These are phyloP conservation scores for Eupithecia insigniata DNA, from an alignment of 2,888 invertebrate genomes.

Conservation along the genomic window DNA sequence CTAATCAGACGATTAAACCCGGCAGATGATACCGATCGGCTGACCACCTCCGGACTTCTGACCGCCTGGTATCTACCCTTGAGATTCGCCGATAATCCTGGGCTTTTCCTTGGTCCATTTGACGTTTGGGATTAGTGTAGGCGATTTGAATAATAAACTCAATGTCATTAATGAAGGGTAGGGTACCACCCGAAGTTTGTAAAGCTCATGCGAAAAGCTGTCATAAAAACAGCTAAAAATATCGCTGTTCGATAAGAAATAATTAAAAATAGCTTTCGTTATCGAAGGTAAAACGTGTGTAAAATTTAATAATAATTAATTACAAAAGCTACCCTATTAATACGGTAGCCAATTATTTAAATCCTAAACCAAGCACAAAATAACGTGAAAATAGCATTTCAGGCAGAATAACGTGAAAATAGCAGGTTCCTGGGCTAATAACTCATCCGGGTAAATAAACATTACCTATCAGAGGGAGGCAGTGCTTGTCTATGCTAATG, in stretches of 20 bases:
- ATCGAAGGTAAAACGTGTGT: background rate
- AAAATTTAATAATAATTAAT: background rate
- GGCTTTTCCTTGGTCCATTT: constrained; percentile 60
- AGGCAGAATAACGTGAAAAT: constrained; percentile 21
- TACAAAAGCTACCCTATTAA: background rate
- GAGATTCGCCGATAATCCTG: constrained; percentile 61
- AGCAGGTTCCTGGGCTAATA: constrained; percentile 52
- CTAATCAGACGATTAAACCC: constrained; percentile 80
- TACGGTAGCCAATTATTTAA: constrained; percentile 1
- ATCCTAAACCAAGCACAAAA: constrained; percentile 19
- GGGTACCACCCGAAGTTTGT: background rate
- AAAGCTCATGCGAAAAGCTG: background rate
- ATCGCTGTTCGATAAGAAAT: background rate
- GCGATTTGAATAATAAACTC: constrained; percentile 34
- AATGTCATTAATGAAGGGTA: constrained; percentile 20
- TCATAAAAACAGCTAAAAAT: background rate
- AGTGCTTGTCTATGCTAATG: constrained; percentile 73
- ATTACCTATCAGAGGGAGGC: constrained; percentile 69
- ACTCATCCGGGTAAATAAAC: constrained; percentile 70
- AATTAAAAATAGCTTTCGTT: background rate
- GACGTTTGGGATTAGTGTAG: constrained; percentile 47
- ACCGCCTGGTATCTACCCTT: constrained; percentile 65
- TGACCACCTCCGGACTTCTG: constrained; percentile 74
- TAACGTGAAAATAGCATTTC: constrained; percentile 19
- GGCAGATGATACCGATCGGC: constrained; percentile 81